phyloP scores from a whole-genome alignment of 2,113 vertebrate genomes.

The Numenius arquata region DNA sequence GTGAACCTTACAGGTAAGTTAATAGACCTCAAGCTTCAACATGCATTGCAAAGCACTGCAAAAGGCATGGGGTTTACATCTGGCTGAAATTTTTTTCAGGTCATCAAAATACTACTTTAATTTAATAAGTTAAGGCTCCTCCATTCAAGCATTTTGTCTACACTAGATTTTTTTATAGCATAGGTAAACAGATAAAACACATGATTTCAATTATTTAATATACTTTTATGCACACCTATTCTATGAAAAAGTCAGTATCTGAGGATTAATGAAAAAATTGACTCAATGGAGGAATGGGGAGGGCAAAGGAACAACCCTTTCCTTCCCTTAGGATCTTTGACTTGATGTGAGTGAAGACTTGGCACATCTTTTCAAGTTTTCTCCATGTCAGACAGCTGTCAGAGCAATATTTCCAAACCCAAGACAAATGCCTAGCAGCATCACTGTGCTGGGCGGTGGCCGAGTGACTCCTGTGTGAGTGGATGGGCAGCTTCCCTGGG shows the following conservation, averaged over 20 bases:
- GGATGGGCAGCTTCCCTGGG: fast-evolving
- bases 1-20: background rate
- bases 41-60: background rate
- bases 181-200: background rate
- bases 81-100: background rate
- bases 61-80: background rate
- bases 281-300: background rate
- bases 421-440: background rate
- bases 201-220: background rate
- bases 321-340: background rate
- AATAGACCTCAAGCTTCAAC: background rate
- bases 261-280: background rate
- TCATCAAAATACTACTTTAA: background rate
- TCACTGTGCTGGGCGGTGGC: fast-evolving
- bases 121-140: background rate
- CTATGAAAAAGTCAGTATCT: background rate
- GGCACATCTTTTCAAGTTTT: background rate
- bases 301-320: background rate
- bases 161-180: background rate
- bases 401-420: background rate
- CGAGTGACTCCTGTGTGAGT: fast-evolving
- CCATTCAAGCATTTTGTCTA: background rate
- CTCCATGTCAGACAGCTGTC: background rate
- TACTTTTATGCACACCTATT: background rate
- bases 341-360: background rate